Evolutionary conservation across 2,113 vertebrate genomes (phyloP), one percentile per base, ranked within the genome.

Genomic region (Forbesichthys agassizii): DNA sequence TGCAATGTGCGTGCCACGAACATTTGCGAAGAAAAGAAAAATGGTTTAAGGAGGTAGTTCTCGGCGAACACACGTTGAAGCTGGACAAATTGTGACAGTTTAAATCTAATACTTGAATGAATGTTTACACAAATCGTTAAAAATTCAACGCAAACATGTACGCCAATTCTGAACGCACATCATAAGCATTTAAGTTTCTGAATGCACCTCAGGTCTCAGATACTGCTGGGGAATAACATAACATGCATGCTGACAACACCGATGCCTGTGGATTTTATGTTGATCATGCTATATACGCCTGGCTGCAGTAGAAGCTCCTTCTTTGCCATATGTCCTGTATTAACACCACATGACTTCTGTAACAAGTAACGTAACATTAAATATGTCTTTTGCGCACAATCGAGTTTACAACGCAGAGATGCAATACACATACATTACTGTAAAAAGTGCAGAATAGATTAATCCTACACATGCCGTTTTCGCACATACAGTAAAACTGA

Each of bases 161-260:
- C 27, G 27, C 27, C 27, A 27, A 27, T 27, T 27, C 27, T 27
- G 51, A 53, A 53, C 5, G 11, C 51, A 53, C 7, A 11, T n/a
- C 12, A 53, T 53, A n/a, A 14, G 51, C 11, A 4, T 13, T 53
- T 11, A 53, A 53, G 51, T 11, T 13, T 53, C 51, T 53, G 51
- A 11, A 53, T 5, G 10, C 14, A 27, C 27, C 27, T 2, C 27
- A 27, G 60, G 36, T 73, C 56, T 84, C n/a, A 47, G 59, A 51
- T 48, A 58, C 62, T 70, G 73, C 73, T 81, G 77, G 69, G 74
- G 59, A 71, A 71, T 85, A 85, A 84, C 74, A 9, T 49, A 85
- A 84, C 12, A 77, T 2, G 79, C 88, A 88, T 81, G 83, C 48
- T 14, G 42, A 78, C 82, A 83, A 61, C 84, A 79, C 75, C 55